Percentiles rank a stretch among this genome's conserved stretches.
Conservation (phyloP, 2,113 vertebrate species). For the Neolamprologus modestus region DNA sequence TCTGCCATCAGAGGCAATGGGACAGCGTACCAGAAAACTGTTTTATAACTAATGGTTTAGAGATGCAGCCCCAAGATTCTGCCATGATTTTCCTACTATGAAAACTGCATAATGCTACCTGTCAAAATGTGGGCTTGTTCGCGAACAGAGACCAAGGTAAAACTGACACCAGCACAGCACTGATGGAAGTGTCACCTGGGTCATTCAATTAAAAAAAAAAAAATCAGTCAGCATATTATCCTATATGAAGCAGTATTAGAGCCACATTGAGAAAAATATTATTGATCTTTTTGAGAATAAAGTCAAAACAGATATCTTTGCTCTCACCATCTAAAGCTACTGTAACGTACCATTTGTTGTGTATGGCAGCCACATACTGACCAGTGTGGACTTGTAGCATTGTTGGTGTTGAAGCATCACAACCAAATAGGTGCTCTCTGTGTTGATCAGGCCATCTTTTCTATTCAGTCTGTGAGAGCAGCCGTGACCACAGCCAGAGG, state of each 20-base stretch:
- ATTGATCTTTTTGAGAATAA: not conserved
- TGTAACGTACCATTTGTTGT: not conserved
- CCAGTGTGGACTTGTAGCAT: not conserved
- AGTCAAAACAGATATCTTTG: not conserved
- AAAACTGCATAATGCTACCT: not conserved
- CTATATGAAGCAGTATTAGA: not conserved
- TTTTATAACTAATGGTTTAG: not conserved
- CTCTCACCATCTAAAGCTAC: not conserved
- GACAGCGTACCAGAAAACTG: not conserved
- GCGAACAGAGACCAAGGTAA: not conserved
- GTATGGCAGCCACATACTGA: not conserved
- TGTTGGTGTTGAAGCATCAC: not conserved
- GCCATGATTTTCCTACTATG: not conserved
- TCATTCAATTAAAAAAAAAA: not conserved
- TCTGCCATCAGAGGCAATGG: not conserved
- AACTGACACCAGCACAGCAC: not conserved
- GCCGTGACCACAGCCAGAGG: not conserved
- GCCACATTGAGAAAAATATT: not conserved
- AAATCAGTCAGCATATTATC: not conserved
- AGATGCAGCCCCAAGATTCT: not conserved
- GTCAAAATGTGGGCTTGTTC: not conserved
- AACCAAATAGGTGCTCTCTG: not conserved
- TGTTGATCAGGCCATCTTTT: not conserved
- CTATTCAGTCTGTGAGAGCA: not conserved
- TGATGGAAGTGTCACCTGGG: not conserved